A percentile compares a stretch with the other conserved stretches of the same genome.
Conservation (phyloP, 2,888 invertebrate genomes). For the Panorpa germanica region DNA sequence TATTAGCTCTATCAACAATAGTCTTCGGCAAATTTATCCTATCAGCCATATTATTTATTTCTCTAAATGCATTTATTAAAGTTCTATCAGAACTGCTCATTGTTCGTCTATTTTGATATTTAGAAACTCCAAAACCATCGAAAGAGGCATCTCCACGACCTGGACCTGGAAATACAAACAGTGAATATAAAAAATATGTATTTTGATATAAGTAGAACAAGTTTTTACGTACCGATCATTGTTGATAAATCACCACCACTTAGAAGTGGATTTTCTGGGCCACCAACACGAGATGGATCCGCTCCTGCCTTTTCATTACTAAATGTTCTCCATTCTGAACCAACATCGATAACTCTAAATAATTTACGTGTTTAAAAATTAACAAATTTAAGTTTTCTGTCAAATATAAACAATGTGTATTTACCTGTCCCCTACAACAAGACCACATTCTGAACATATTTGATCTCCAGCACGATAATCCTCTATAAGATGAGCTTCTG, state of each 20-base stretch:
- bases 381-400: neutral
- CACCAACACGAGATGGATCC: conserved; percentile 99
- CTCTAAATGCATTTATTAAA: conserved; percentile 86
- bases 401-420: conserved; percentile 11
- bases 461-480: conserved; percentile 98
- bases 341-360: conserved; percentile 93
- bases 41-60: conserved; percentile 97
- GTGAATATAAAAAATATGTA: neutral
- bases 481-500: conserved; percentile 89
- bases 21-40: conserved; percentile 92
- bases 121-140: conserved; percentile 65
- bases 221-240: conserved; percentile 60
- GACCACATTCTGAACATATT: conserved; percentile 98
- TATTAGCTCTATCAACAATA: conserved; percentile 91
- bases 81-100: conserved; percentile 93
- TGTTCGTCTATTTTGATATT: conserved; percentile 53
- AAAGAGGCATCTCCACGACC: conserved; percentile 66
- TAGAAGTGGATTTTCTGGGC: conserved; percentile 92
- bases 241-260: conserved; percentile 94
- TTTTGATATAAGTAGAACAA: conserved; percentile 3
- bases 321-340: conserved; percentile 99
- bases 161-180: conserved; percentile 21
- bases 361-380: conserved; percentile 12
- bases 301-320: conserved; percentile 94
- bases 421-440: conserved; percentile 96